A percentile compares a stretch with the other conserved stretches of the same genome.
Conservation (phyloP, 2,113 vertebrate species). For the Megalops atlanticus region DNA sequence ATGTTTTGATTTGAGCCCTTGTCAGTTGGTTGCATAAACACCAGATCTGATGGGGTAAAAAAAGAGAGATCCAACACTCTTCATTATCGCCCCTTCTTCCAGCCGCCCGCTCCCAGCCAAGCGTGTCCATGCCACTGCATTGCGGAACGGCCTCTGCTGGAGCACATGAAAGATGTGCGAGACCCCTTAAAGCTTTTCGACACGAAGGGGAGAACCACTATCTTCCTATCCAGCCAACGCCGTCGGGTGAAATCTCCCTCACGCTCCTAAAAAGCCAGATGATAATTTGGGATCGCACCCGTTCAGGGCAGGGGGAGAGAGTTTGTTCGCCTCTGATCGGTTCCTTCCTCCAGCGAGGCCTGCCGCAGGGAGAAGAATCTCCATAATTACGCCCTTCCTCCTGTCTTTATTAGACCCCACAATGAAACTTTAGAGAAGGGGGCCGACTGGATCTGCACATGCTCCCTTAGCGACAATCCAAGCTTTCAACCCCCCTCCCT, state of each 20-base stretch:
- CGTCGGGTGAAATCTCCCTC: conserved; percentile 9
- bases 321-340: neutral
- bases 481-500: conserved; percentile 35
- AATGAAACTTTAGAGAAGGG: conserved; percentile 31
- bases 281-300: conserved; percentile 14
- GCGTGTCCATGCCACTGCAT: no score
- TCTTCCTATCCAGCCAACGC: conserved; percentile 8
- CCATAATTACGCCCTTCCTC: conserved; percentile 29
- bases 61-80: no score
- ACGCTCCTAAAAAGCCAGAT: neutral
- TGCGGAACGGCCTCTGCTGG: neutral
- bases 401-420: conserved; percentile 26
- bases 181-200: conserved; percentile 3
- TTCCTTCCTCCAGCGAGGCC: conserved; percentile 2
- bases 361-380: neutral
- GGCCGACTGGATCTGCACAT: conserved; percentile 28
- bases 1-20: neutral
- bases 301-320: conserved; percentile 16
- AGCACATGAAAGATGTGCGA: neutral
- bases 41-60: no score
- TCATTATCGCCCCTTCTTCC: no score
- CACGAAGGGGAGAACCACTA: conserved; percentile 10
- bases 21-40: neutral
- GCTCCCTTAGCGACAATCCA: conserved; percentile 37
- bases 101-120: no score